Evolutionary conservation across 2,888 invertebrate genomes (phyloP).

Genomic region (Ophion slaviceki): DNA sequence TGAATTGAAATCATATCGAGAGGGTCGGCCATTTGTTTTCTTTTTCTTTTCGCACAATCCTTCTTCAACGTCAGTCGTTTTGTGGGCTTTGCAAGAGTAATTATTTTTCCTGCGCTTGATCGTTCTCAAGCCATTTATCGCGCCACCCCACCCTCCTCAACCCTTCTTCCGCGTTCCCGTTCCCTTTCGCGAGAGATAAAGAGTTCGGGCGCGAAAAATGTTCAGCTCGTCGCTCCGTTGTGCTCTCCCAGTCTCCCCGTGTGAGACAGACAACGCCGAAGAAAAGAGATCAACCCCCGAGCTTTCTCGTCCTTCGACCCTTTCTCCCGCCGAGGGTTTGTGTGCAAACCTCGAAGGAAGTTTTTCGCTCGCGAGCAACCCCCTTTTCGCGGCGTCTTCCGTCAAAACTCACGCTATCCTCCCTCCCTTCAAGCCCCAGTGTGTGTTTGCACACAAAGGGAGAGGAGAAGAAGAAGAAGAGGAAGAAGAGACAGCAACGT

Average conservation of each 20-base stretch:
- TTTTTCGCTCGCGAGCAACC: slow-evolving; percentile 49
- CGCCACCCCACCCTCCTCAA: slow-evolving; percentile 34
- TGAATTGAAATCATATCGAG: not conserved
- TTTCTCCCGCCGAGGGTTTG: slow-evolving; percentile 48
- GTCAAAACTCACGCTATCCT: slow-evolving; percentile 62
- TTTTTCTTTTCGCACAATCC: not conserved
- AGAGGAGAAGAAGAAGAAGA: slow-evolving; percentile 53
- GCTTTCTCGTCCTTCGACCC: slow-evolving; percentile 58
- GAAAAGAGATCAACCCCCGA: slow-evolving; percentile 49
- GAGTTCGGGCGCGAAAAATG: slow-evolving; percentile 63
- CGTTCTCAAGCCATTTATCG: slow-evolving; percentile 63
- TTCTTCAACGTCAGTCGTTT: slow-evolving; percentile 34
- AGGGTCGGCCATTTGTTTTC: slow-evolving; percentile 20
- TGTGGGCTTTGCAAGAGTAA: slow-evolving; percentile 74
- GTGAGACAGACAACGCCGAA: slow-evolving; percentile 51
- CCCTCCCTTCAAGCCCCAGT: slow-evolving; percentile 37
- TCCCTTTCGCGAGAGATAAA: slow-evolving; percentile 49
- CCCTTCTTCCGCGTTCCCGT: not conserved
- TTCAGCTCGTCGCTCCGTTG: slow-evolving; percentile 53
- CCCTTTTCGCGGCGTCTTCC: slow-evolving; percentile 52
- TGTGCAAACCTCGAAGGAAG: slow-evolving; percentile 40
- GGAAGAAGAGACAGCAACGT: slow-evolving; percentile 46
- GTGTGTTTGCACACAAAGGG: slow-evolving; percentile 33
- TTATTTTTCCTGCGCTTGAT: slow-evolving; percentile 79
- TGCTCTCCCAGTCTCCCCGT: slow-evolving; percentile 35